phyloP scores from a whole-genome alignment of 2,888 invertebrate species.

The Cephus pygmeus region DNA sequence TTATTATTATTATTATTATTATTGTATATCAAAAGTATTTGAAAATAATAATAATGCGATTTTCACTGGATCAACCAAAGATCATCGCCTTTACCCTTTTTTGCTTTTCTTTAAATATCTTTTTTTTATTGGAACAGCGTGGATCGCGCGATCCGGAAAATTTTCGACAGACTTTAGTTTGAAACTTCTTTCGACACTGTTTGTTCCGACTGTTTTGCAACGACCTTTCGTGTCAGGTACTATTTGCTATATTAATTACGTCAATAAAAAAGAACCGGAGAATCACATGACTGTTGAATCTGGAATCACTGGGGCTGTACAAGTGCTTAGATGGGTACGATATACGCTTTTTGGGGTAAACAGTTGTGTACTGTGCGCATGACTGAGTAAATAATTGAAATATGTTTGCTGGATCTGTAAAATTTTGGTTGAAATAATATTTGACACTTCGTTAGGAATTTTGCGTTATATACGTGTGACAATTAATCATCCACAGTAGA shows the following conservation, averaged over 20 bases:
- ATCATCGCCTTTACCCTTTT: background rate
- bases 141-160: background rate
- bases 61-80: slow-evolving; percentile 56
- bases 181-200: background rate
- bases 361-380: background rate
- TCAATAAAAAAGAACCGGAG: background rate
- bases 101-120: background rate
- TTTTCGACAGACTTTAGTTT: background rate
- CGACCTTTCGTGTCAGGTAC: background rate
- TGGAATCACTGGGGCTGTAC: background rate
- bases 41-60: slow-evolving; percentile 61
- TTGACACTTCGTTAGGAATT: background rate
- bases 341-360: background rate
- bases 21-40: slow-evolving; percentile 60
- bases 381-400: background rate
- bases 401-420: background rate
- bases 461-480: background rate
- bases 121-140: background rate
- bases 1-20: slow-evolving; percentile 50
- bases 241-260: background rate
- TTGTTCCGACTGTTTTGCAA: background rate
- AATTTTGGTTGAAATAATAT: background rate
- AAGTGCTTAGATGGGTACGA: too few species aligned
- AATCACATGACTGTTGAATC: background rate
- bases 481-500: background rate